Evolutionary conservation across 2,113 vertebrate genomes (phyloP), one percentile per base, ranked within the genome.

Genomic region (Entelurus aequoreus): DNA sequence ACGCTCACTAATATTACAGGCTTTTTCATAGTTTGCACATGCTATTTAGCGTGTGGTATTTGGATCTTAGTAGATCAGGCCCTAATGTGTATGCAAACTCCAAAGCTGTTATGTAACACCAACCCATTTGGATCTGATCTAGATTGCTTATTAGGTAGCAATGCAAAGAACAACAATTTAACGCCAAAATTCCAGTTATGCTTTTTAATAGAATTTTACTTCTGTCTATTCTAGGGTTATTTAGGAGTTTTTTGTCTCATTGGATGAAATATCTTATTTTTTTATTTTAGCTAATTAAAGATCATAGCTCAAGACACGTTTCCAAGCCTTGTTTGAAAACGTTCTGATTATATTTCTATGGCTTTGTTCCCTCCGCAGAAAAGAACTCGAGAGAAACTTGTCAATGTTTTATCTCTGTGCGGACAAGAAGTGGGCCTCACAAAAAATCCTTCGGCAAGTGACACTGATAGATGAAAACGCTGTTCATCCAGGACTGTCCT

Each of bases 351-450:
- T 38, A 9, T 72, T 63, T 51, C 5, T 6, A 0, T 15, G 5
- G 8, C 28, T 40, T 75, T 63, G 19, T 65, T 57, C 49, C 77
- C 12, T 84, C 74, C 85, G 50, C 74, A 98, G 97, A 98, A 98
- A 87, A 91, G 95, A 78, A 98, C 95, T 14, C 91, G 97, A 66
- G 97, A 99, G 80, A 98, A 98, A 77, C 80, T 99, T 84, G 95
- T 98, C 65, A 94, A 98, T 6, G 97, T 99, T 6, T 91, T 99
- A 68, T 94, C 94, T 63, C 80, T 99, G 6, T 98, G 95, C 79
- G 97, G 96, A 74, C 96, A 98, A 84, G 95, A 98, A 90, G 95
- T 97, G 40, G 96, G 95, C 10, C 90, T 98, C 72, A 96, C 92
- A 76, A 98, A 99, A 90, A 98, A 98, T 60, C 95, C 97, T 62